These are phyloP conservation scores for Sebastiscus tertius DNA, from an alignment of 2,797 vertebrate species.

Conservation along the genomic window DNA sequence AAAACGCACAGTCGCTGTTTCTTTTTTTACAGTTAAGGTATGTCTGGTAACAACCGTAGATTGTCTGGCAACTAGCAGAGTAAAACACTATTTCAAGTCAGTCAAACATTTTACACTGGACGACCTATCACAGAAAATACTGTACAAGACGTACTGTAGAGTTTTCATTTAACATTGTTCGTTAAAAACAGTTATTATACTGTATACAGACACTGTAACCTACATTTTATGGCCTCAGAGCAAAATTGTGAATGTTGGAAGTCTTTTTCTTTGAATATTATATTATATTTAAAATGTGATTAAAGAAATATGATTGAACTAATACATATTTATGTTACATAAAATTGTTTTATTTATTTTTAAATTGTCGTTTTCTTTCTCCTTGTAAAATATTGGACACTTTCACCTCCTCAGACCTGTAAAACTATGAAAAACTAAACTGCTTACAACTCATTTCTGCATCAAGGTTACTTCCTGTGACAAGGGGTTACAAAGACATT, in stretches of 20 bases:
- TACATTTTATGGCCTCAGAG: neutral
- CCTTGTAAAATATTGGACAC: neutral
- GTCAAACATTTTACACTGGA: neutral
- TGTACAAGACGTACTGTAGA: neutral
- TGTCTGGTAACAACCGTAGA: neutral
- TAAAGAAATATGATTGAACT: neutral
- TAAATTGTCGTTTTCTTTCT: neutral
- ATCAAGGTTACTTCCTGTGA: neutral
- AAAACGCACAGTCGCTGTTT: constrained; percentile 19
- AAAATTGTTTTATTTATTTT: neutral
- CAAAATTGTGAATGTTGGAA: neutral
- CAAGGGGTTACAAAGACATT: neutral
- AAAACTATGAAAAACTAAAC: neutral
- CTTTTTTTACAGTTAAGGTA: neutral
- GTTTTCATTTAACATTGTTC: neutral
- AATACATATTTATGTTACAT: neutral
- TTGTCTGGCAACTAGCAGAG: constrained; percentile 1
- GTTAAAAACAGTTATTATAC: neutral
- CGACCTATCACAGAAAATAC: neutral
- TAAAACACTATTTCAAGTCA: neutral
- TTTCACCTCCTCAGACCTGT: neutral
- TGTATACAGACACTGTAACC: neutral
- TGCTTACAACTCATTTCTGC: neutral
- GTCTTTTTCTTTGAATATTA: neutral
- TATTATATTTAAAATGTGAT: neutral